Base-by-base conservation (phyloP, 2,888 invertebrate species). In the Vesta saturnalis region DNA sequence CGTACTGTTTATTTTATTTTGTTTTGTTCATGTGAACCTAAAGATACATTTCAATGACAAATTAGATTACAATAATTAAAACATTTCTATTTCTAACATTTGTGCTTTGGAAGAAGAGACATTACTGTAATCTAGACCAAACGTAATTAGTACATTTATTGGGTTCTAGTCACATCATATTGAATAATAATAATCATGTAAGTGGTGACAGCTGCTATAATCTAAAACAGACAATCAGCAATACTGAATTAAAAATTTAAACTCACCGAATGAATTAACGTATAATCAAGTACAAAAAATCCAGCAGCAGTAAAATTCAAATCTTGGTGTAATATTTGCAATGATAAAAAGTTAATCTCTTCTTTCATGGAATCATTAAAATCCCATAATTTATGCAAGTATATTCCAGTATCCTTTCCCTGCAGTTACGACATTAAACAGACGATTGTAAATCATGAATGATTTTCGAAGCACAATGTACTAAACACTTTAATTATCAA, bases 301-400 rank as follows among this genome's bases (percentile, higher is more conserved):
- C 77, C 76, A 54, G 74, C 73, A 1, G 77, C 77, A 1, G 74
- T 73, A 61, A 76, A 78, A 8, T 69, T 64, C 12, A 75, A 60
- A 56, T 74, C 64, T 61, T 76, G 74, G 43, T 78, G 77, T 12
- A 76, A 63, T 21, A 78, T 66, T 74, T 77, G 76, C 23, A 77
- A 58, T 0, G 77, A 78, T 59, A 76, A 76, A 57, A 70, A 72
- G 58, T 74, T 71, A 10, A 76, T 69, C 62, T 75, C 67, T 21
- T 72, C 67, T 59, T 67, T 70, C 12, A 71, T 39, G 16, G 64
- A 57, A 16, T 57, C 62, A 35, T 63, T 59, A 14, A 62, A 4
- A 46, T 72, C 63, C 72, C 74, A 74, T 4, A 75, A 58, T 19
- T 62, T 69, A 67, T 75, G 74, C 18, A 76, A 52, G 60, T 70